Conservation (phyloP, 1,140 invertebrate species). For the Sycophila sp. region DNA sequence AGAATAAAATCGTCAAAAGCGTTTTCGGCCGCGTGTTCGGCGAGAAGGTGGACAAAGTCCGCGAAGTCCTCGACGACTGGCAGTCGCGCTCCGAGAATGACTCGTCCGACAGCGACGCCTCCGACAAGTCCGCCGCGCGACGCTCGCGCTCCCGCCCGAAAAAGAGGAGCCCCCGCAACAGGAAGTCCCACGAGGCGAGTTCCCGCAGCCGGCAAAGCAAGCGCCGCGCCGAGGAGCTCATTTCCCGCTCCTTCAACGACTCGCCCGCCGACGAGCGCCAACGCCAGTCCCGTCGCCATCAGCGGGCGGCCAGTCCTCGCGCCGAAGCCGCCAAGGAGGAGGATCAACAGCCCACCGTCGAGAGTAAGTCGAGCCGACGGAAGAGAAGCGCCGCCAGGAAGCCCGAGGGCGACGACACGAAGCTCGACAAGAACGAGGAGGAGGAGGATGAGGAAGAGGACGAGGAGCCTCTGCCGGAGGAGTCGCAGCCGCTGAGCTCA, state of each 20-base stretch:
- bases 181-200: neutral
- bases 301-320: too few relatives aligned
- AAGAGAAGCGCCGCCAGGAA: neutral
- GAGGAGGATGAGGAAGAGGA: slow-evolving; percentile 42
- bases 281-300: too few relatives aligned
- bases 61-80: slow-evolving; percentile 63
- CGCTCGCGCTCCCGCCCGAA: slow-evolving; percentile 12
- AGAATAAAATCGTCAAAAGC: slow-evolving; percentile 60
- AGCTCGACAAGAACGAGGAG: slow-evolving; percentile 46
- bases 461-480: too few relatives aligned
- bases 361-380: neutral
- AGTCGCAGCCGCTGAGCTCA: too few relatives aligned
- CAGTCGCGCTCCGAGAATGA: slow-evolving; percentile 58
- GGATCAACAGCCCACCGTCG: neutral
- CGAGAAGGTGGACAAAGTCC: slow-evolving; percentile 59
- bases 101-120: slow-evolving; percentile 37
- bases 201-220: slow-evolving; percentile 56
- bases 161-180: slow-evolving; percentile 8
- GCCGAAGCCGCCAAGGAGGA: neutral
- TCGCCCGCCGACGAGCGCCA: too few relatives aligned
- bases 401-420: slow-evolving; percentile 37
- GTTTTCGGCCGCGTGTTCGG: slow-evolving; percentile 60
- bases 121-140: neutral
- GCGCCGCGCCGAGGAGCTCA: slow-evolving; percentile 55
- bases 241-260: slow-evolving; percentile 47